phyloP scores from a whole-genome alignment of 2,797 vertebrate species.

The Acanthurus lineatus region DNA sequence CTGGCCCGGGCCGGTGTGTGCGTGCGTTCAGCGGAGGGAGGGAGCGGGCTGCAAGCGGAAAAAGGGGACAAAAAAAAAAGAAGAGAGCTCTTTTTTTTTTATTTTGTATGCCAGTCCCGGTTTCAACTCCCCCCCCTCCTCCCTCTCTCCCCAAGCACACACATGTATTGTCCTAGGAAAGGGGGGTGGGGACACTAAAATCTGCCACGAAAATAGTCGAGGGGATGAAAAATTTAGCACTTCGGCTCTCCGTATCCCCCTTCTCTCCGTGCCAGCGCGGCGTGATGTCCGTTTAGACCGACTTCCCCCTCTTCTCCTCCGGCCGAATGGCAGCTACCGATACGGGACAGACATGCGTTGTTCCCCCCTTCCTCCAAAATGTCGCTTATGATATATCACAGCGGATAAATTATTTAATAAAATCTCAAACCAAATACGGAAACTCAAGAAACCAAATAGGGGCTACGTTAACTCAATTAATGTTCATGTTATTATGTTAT shows the following conservation, averaged over 20 bases:
- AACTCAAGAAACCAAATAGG: neutral
- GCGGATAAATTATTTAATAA: constrained; percentile 57
- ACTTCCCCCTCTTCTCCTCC: constrained; percentile 66
- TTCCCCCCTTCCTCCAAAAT: constrained; percentile 56
- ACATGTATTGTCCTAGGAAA: constrained; percentile 36
- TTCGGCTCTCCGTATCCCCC: constrained; percentile 42
- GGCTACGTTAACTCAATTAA: neutral
- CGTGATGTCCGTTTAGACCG: constrained; percentile 67
- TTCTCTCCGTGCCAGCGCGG: constrained; percentile 65
- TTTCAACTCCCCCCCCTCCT: constrained; percentile 23
- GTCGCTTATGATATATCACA: constrained; percentile 57
- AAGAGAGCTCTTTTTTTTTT: constrained; percentile 14
- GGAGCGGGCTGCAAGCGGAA: constrained; percentile 16
- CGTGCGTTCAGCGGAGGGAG: constrained; percentile 29
- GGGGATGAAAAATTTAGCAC: constrained; percentile 73
- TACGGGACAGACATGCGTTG: constrained; percentile 67
- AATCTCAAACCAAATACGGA: constrained; percentile 13
- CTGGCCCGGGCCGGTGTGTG: constrained; percentile 80
- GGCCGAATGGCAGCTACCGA: constrained; percentile 61
- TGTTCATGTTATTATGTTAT: no score
- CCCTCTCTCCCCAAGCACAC: neutral
- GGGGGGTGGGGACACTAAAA: constrained; percentile 30
- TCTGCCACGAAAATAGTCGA: constrained; percentile 62
- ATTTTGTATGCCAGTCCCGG: constrained; percentile 32
- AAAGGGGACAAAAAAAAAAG: constrained; percentile 1